Evolutionary conservation across 2,888 invertebrate genomes (phyloP).

Genomic region (Meandrusa payeni): DNA sequence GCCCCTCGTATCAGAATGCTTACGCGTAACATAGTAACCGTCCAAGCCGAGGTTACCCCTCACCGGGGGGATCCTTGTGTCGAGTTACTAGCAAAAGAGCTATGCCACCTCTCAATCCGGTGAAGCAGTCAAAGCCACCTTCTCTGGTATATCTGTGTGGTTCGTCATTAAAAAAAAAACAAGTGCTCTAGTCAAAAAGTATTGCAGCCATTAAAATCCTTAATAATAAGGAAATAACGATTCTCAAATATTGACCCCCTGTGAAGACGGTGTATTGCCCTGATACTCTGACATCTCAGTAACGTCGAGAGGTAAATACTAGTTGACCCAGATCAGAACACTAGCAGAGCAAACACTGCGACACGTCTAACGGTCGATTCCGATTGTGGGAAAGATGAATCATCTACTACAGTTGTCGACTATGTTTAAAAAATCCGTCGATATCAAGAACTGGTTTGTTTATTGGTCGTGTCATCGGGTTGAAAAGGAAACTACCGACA

Average conservation of each 20-base stretch:
- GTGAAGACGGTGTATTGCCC: not conserved
- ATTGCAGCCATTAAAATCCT: no score
- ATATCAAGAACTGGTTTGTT: slow-evolving; percentile 19
- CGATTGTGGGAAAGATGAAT: slow-evolving; percentile 20
- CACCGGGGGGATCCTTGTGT: no score
- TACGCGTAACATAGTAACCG: no score
- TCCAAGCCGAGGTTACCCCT: no score
- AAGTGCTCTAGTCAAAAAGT: no score
- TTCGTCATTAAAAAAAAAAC: no score
- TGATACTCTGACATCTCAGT: not conserved
- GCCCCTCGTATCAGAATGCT: no score
- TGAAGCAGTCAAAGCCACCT: no score
- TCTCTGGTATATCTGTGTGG: no score
- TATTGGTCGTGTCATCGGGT: slow-evolving; percentile 11
- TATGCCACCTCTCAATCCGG: no score
- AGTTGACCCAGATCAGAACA: slow-evolving; percentile 10
- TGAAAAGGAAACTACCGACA: not conserved
- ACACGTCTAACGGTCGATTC: slow-evolving; percentile 20
- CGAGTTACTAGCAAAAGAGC: no score
- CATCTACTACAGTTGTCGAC: slow-evolving; percentile 16
- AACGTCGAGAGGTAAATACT: slow-evolving; percentile 9
- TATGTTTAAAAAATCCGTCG: slow-evolving; percentile 10
- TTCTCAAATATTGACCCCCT: no score
- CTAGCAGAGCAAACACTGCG: slow-evolving; percentile 18
- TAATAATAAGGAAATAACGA: not conserved